Evolutionary conservation across 2,113 vertebrate species (phyloP).

Genomic region (Irena cyanogastra): DNA sequence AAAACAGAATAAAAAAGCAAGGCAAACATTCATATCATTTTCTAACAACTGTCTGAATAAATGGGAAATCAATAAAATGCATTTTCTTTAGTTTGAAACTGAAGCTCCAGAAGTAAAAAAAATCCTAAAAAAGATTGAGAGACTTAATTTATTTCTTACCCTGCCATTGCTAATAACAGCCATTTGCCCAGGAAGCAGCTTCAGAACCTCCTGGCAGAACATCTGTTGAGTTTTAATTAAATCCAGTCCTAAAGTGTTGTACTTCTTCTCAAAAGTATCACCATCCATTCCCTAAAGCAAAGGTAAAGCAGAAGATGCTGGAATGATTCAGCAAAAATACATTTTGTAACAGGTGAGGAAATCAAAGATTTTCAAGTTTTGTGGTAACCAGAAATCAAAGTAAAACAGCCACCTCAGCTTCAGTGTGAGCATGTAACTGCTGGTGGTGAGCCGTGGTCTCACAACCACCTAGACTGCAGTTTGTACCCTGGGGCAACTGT

Average conservation of each 20-base stretch:
- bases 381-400: neutral
- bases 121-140: neutral
- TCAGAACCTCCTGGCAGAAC: slow-evolving; percentile 88
- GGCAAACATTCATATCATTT: neutral
- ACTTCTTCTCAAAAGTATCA: slow-evolving; percentile 90
- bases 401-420: neutral
- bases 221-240: slow-evolving; percentile 85
- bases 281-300: slow-evolving; percentile 83
- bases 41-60: neutral
- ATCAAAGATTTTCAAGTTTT: neutral
- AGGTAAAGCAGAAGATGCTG: neutral
- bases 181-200: slow-evolving; percentile 81
- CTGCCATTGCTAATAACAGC: slow-evolving; percentile 89
- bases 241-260: slow-evolving; percentile 88
- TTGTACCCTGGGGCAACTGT: neutral
- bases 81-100: neutral
- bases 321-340: neutral
- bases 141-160: slow-evolving; percentile 74
- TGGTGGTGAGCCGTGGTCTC: neutral
- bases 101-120: neutral
- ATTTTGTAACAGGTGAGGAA: neutral
- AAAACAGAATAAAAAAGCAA: neutral
- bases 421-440: neutral
- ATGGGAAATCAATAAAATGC: neutral
- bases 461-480: neutral